These are phyloP conservation scores for Echinarachnius parma DNA, from an alignment of 53 echinoderm and acorn worm species.

Conservation along the genomic window DNA sequence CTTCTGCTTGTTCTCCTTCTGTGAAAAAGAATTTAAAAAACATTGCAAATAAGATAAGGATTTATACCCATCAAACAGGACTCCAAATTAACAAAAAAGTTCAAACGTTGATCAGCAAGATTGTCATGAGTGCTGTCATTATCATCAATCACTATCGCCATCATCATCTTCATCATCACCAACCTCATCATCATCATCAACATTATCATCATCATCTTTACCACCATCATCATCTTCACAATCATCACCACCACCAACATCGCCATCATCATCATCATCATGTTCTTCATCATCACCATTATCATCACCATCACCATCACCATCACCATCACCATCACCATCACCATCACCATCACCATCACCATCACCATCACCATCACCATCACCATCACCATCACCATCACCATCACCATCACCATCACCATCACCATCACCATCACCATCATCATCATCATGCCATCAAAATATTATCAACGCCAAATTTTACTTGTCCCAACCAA, in stretches of 20 bases:
- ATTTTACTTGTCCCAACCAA: no score
- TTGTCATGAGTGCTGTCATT: no score
- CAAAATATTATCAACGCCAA: not conserved
- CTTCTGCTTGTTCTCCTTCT: constrained; percentile 34
- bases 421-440: not conserved
- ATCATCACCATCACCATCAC: constrained; percentile 1
- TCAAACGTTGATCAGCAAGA: no score
- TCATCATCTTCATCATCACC: no score
- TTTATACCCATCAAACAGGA: no score
- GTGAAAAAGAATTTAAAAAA: no score
- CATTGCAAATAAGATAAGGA: no score
- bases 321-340: not conserved
- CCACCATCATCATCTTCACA: not conserved
- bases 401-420: not conserved
- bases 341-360: constrained; percentile 10
- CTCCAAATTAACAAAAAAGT: no score
- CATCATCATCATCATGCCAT: not conserved
- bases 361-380: constrained; percentile 1
- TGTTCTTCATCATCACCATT: not conserved
- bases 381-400: not conserved
- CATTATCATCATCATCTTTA: not conserved
- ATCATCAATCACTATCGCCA: no score
- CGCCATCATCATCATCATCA: constrained; percentile 18
- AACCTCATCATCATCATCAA: not conserved
- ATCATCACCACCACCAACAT: not conserved